A percentile compares a stretch with the other conserved stretches of the same genome.
Evolutionary conservation across 1,140 invertebrate genomes (phyloP).

Genomic region (Ostrea edulis): DNA sequence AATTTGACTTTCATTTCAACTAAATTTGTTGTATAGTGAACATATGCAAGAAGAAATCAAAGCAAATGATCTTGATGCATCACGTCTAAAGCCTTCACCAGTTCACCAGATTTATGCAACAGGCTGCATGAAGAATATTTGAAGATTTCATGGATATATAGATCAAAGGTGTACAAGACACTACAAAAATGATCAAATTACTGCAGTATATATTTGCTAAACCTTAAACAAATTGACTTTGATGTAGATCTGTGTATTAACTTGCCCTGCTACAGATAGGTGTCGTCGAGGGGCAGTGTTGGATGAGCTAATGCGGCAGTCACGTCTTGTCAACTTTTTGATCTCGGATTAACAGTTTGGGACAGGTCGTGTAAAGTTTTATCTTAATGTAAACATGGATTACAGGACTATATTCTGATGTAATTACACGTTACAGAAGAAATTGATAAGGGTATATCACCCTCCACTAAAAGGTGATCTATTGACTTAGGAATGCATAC

Average conservation of each 20-base stretch:
- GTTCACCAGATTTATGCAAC: no score
- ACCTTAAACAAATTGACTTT: slow-evolving; percentile 2
- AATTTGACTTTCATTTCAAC: not conserved
- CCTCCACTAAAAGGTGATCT: not conserved
- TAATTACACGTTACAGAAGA: not conserved
- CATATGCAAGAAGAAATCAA: not conserved
- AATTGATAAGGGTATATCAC: not conserved
- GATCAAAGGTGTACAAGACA: not conserved
- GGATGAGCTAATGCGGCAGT: not conserved
- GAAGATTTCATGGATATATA: not conserved
- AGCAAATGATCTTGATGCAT: not conserved
- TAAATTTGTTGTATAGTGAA: not conserved
- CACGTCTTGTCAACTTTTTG: not conserved
- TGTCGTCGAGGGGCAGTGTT: not conserved
- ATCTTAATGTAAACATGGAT: not conserved
- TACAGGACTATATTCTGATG: not conserved
- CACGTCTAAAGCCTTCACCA: not conserved
- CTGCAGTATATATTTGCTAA: not conserved
- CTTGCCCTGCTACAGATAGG: not conserved
- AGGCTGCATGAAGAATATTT: no score
- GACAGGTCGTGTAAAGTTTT: slow-evolving; percentile 15
- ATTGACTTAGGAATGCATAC: no score
- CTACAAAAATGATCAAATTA: not conserved
- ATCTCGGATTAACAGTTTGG: slow-evolving; percentile 21
- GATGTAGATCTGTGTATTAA: not conserved